Conservation (phyloP, 2,113 vertebrate genomes). For the Hystrix brachyura region DNA sequence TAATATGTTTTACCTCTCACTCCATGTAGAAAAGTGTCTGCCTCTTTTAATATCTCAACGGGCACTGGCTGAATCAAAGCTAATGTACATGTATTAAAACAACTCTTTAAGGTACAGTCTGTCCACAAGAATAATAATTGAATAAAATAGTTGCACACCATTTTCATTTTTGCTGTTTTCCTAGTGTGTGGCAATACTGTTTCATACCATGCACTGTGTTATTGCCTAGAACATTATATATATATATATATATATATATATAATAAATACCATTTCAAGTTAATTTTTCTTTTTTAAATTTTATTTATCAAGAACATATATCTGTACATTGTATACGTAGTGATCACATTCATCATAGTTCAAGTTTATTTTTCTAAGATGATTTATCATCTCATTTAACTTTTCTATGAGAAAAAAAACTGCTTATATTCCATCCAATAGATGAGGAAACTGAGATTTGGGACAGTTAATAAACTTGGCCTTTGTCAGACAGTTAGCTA, state of each 20-base stretch:
- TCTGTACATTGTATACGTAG: too few relatives aligned
- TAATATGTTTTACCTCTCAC: background rate
- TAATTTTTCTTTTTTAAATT: too few relatives aligned
- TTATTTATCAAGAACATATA: too few relatives aligned
- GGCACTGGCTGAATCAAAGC: background rate
- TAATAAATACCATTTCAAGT: too few relatives aligned
- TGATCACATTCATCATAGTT: too few relatives aligned
- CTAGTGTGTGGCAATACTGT: background rate
- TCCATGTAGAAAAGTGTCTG: background rate
- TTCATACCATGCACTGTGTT: background rate
- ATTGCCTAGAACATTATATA: background rate
- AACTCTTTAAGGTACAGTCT: background rate
- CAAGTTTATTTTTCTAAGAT: background rate
- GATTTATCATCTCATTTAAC: background rate
- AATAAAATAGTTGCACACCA: background rate
- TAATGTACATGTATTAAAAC: background rate
- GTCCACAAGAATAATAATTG: background rate
- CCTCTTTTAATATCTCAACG: background rate
- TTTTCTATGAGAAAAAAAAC: background rate
- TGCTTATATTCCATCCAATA: background rate
- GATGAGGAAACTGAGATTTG: constrained; percentile 60
- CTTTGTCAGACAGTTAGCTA: background rate
- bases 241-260: background rate
- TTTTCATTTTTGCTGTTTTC: background rate
- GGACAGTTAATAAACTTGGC: constrained; percentile 2